Evolutionary conservation across 2,888 invertebrate genomes (phyloP), one percentile per base, ranked within the genome.

Genomic region (Bibio marci): DNA sequence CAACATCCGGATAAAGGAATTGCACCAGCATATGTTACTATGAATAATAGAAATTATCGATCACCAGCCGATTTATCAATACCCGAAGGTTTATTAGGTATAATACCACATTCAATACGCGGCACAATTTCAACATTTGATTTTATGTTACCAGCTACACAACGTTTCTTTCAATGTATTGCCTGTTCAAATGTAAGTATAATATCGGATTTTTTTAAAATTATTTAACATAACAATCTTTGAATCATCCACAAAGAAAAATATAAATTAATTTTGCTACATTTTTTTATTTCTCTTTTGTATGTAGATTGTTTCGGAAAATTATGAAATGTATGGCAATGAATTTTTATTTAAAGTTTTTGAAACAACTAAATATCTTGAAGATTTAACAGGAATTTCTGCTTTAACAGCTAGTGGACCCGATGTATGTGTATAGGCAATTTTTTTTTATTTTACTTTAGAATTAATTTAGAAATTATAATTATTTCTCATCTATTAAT

Each of bases 21-120:
- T 43, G 80, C 82, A 0, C 73, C 79, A 19, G 80, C 82, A 1
- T 68, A 69, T 28, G 76, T 68, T 31, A 57, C 54, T 30, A 54
- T 57, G 12, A 56, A 54, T 25, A 54, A 54, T 14, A 4, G 22
- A 8, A n/a, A n/a, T n/a, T 41, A 34, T 43, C 44, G 28, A 39
- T 39, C 43, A 33, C 50, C 57, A 0, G n/a, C n/a, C n/a, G 41
- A 54, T 2, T 52, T 19, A 34, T 17, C 34, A 30, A 56, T 57
- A 14, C 57, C 67, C 1, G 67, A 73, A 49, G 75, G 79, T 1
- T 63, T 80, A 2, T 64, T 95, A 0, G 94, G 95, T 1, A 67
- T 82, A 1, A 65, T 94, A 22, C 94, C 95, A 0, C 95, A 97
- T 57, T 85, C 92, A 5, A 82, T 98, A 46, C 70, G 98, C 28